Evolutionary conservation across 2,888 invertebrate genomes (phyloP), one percentile per base, ranked within the genome.

Genomic region (Coremacera marginata): DNA sequence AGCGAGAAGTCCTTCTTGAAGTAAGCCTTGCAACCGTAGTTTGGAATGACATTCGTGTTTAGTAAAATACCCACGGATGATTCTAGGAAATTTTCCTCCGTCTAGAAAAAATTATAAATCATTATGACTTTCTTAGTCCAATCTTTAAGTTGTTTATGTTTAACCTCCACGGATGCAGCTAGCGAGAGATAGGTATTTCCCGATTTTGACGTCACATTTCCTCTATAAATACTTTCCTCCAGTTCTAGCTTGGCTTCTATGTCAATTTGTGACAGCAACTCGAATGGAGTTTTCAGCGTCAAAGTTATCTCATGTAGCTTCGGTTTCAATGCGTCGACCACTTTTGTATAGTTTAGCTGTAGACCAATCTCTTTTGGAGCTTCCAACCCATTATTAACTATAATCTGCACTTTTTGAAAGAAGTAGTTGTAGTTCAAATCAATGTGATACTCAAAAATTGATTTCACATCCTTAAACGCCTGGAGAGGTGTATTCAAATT

Each of bases 1-100:
- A 92, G 91, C 0, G 93, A 92, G 80, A 94, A 93, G 83, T 94
- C 93, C 82, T 94, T 94, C 82, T 93, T 94, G 63, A 93, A 91
- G 81, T 91, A 90, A 83, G 94, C 90, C 81, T 92, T 92, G 27
- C 93, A 92, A 80, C 90, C 92, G 75, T 95, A 94, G 72, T 94
- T 90, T 3, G 91, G 91, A 25, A 95, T 89, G 71, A 92, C 90
- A 0, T 92, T 90, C 0, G 94, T 93, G 0, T 92, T 91, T 1
- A 94, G 88, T 81, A 93, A 90, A n/a, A 93, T 84, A 19, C 91
- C 91, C 57, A 93, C 89, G 0, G 91, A 91, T 0, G 92, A 91
- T 81, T 94, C 93, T 14, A 94, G 87, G 83, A 93, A 93, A 4
- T 91, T 92, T 16, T 93, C 93, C 75, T 94, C 93, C 25, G 92